phyloP scores from a whole-genome alignment of 2,888 invertebrate genomes.

The Drosophila paucipuncta region DNA sequence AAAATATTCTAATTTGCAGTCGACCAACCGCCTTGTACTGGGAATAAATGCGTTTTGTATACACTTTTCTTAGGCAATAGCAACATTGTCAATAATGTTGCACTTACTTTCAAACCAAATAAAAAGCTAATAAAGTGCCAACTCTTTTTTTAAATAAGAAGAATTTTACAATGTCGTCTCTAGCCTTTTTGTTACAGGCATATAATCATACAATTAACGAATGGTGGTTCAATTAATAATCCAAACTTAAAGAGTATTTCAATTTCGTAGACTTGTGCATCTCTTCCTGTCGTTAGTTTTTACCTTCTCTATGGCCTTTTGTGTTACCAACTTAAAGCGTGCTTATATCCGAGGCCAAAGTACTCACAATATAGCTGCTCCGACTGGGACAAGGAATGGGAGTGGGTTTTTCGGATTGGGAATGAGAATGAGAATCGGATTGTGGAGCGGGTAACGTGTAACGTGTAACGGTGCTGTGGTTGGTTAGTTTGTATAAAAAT shows the following conservation, averaged over 20 bases:
- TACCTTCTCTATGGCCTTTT: slow-evolving; percentile 47
- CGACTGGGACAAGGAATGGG: slow-evolving; percentile 40
- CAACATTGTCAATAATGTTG: background rate
- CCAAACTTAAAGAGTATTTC: slow-evolving; percentile 17
- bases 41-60: slow-evolving; percentile 35
- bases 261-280: background rate
- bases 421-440: slow-evolving; percentile 27
- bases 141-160: background rate
- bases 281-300: slow-evolving; percentile 4
- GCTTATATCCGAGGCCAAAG: slow-evolving; percentile 60
- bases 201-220: background rate
- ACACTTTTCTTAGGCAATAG: background rate
- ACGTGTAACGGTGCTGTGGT: slow-evolving; percentile 51
- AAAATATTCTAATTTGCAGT: slow-evolving; percentile 74
- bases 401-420: slow-evolving; percentile 21
- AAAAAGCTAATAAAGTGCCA: background rate
- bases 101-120: background rate
- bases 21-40: slow-evolving; percentile 23
- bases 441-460: slow-evolving; percentile 41
- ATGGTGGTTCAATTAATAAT: background rate
- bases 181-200: background rate
- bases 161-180: background rate
- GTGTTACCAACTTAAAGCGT: slow-evolving; percentile 67
- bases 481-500: slow-evolving; percentile 78
- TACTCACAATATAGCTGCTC: slow-evolving; percentile 58